Evolutionary conservation across 2,113 vertebrate species (phyloP), one percentile per base, ranked within the genome.

Genomic region (Elanoides forficatus): DNA sequence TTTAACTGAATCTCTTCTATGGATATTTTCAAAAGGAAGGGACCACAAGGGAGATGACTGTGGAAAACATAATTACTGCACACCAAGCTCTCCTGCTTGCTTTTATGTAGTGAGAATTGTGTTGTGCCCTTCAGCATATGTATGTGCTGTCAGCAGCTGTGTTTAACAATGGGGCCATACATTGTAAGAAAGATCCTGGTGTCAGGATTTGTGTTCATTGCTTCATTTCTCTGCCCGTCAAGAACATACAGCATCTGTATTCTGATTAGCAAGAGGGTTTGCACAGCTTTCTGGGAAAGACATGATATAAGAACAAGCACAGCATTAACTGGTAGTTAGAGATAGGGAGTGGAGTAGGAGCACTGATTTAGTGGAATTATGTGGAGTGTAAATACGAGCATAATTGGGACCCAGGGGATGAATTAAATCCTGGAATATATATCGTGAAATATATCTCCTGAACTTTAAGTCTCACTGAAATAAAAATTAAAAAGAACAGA

Each of bases 351-450:
- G 14, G 42, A 76, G 55, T 27, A 48, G 42, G 20, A 94, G 20
- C 27, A 18, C 47, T 60, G 56, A 47, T 83, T 70, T 58, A 75
- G 67, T 75, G 50, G 63, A 81, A 95, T 78, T 93, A 79, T 58
- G 29, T 34, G 18, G 25, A 63, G 23, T 23, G 26, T 83, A 93
- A 85, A 88, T 81, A 25, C 70, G 15, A 78, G 25, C 22, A 78
- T 88, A 89, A 71, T 13, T 74, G 58, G 25, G 67, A 93, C 50
- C 15, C 59, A 81, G 22, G 18, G 76, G 59, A 63, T 38, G 6
- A 84, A 80, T 65, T 66, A 70, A 88, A 73, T 71, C 32, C 67
- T 66, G 20, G 34, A 72, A 81, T 59, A 72, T 43, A 43, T 30
- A 86, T 22, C 14, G 38, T 78, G 36, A 80, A 91, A 65, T 80